Percentiles rank a stretch among this genome's conserved stretches.
Conservation (phyloP, 1,140 invertebrate genomes). For the Lordiphosa stackelbergi region DNA sequence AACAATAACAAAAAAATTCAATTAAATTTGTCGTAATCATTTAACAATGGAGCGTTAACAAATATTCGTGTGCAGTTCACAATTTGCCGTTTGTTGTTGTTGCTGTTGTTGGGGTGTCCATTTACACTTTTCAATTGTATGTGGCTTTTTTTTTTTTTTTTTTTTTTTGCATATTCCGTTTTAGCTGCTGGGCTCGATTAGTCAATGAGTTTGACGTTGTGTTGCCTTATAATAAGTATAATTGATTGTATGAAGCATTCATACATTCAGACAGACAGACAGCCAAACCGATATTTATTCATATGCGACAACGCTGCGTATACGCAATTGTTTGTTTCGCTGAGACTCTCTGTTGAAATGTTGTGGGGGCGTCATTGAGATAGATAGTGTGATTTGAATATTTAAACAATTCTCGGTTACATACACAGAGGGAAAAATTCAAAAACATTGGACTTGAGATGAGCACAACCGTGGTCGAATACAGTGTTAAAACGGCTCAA, state of each 20-base stretch:
- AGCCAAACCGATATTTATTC: slow-evolving; percentile 9
- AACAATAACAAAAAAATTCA: slow-evolving; percentile 38
- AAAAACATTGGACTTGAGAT: too few species aligned
- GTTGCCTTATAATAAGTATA: slow-evolving; percentile 31
- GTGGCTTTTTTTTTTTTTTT: slow-evolving; percentile 9
- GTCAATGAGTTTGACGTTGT: slow-evolving; percentile 46
- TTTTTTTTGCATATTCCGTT: slow-evolving; percentile 21
- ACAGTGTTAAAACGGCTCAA: too few species aligned
- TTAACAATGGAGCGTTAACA: slow-evolving; percentile 60
- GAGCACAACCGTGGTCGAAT: too few species aligned
- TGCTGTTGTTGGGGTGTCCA: slow-evolving; percentile 24
- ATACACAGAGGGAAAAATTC: too few species aligned
- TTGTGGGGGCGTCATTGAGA: too few species aligned
- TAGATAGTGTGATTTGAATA: too few species aligned
- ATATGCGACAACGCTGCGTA: slow-evolving; percentile 41
- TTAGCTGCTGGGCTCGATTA: slow-evolving; percentile 32
- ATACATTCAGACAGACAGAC: slow-evolving; percentile 17
- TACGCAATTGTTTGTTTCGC: slow-evolving; percentile 37
- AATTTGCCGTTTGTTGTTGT: slow-evolving; percentile 14
- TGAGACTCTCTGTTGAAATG: too few species aligned
- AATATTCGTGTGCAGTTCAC: slow-evolving; percentile 32
- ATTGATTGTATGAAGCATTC: slow-evolving; percentile 15
- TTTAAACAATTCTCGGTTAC: too few species aligned
- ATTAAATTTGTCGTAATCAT: slow-evolving; percentile 69
- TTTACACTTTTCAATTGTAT: slow-evolving; percentile 24